phyloP scores from a whole-genome alignment of 2,888 invertebrate genomes.

The Pseudococcus longispinus region DNA sequence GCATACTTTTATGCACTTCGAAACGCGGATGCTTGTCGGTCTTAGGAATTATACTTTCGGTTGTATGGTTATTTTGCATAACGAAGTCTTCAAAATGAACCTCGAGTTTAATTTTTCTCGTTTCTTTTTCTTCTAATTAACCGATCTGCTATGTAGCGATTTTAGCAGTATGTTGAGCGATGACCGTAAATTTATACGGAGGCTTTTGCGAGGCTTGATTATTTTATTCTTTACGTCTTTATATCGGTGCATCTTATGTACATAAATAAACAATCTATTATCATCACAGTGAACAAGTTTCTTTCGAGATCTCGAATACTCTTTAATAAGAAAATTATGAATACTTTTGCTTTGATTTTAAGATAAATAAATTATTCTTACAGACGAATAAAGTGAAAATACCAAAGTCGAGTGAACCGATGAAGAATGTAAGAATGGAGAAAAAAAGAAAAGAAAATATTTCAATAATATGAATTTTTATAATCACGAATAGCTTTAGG shows the following conservation, averaged over 20 bases:
- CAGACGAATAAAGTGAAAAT: background rate
- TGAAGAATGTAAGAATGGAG: background rate
- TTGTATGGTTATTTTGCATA: background rate
- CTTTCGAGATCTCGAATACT: background rate
- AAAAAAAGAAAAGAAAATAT: background rate
- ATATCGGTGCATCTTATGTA: background rate
- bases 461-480: background rate
- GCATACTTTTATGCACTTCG: conserved; percentile 13
- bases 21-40: background rate
- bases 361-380: background rate
- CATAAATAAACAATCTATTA: background rate
- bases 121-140: conserved; percentile 18
- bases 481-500: background rate
- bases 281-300: background rate
- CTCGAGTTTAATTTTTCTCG: background rate
- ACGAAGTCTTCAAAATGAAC: background rate
- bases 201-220: background rate
- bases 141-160: background rate
- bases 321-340: background rate
- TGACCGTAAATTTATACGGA: conserved; percentile 13
- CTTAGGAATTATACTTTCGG: background rate
- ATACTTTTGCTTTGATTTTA: background rate
- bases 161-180: background rate
- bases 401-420: background rate
- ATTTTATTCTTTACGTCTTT: background rate